Evolutionary conservation across 2,888 invertebrate species (phyloP).

Genomic region (Drosophila mimetica): DNA sequence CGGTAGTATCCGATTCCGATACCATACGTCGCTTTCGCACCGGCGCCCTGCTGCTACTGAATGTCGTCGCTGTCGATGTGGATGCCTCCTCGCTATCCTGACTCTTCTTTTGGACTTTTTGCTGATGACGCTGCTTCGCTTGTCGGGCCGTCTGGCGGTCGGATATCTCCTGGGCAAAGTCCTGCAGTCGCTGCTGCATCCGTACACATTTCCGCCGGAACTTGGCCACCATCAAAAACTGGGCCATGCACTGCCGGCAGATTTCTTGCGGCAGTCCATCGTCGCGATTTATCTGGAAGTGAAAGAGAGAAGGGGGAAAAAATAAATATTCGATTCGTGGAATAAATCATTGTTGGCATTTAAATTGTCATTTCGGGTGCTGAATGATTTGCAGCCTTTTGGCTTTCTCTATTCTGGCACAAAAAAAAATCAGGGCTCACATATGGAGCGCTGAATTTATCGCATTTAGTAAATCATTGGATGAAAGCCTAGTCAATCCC

Average conservation of each 20-base stretch:
- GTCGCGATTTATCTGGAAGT: conserved; percentile 71
- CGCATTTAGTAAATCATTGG: background rate
- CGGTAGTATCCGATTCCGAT: conserved; percentile 18
- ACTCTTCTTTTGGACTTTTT: conserved; percentile 12
- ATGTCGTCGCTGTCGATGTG: background rate
- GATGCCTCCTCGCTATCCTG: background rate
- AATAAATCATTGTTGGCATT: conserved; percentile 3
- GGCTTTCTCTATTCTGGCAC: background rate
- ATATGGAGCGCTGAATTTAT: conserved; percentile 1
- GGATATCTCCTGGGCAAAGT: conserved; percentile 44
- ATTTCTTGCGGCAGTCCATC: conserved; percentile 81
- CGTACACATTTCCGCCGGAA: conserved; percentile 80
- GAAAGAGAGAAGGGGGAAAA: background rate
- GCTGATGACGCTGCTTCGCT: conserved; percentile 37
- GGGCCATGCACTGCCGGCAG: conserved; percentile 80
- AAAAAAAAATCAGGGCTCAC: background rate
- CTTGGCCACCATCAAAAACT: conserved; percentile 80
- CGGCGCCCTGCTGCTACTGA: background rate
- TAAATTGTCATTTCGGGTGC: background rate
- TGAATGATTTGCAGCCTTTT: conserved; percentile 6
- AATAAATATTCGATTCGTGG: background rate
- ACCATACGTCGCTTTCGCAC: conserved; percentile 54
- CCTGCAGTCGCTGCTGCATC: conserved; percentile 74
- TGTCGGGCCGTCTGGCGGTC: conserved; percentile 50
- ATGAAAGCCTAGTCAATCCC: background rate